Conservation (phyloP, 2,797 vertebrate genomes). For the Halcyon badia region DNA sequence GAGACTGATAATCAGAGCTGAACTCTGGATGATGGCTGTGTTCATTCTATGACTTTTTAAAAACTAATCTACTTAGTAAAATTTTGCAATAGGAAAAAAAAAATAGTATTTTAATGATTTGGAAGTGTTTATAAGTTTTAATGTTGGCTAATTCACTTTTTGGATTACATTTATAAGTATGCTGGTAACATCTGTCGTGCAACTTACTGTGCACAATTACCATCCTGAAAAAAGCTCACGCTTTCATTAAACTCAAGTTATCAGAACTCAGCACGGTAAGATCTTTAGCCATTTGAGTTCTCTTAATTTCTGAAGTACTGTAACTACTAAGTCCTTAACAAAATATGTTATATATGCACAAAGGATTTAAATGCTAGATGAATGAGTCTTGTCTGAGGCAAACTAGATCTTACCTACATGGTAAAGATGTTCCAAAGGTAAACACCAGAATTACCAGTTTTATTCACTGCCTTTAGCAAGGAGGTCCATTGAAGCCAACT, state of each 20-base stretch:
- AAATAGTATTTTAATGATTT: neutral
- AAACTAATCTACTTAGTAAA: neutral
- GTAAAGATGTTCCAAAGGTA: neutral
- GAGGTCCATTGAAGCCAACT: neutral
- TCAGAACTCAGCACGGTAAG: neutral
- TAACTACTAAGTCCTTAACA: neutral
- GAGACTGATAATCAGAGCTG: neutral
- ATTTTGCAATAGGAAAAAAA: conserved; percentile 5
- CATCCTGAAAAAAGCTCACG: neutral
- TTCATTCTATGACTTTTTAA: neutral
- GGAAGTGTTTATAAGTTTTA: neutral
- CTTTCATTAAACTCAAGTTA: neutral
- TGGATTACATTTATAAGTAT: neutral
- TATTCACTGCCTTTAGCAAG: neutral
- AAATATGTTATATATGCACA: neutral
- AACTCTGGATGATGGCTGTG: neutral
- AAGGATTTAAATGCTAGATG: neutral
- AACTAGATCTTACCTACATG: neutral
- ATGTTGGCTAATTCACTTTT: neutral
- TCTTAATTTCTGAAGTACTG: neutral
- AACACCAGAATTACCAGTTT: neutral
- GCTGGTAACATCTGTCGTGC: neutral
- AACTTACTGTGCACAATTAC: neutral
- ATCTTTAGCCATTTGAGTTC: neutral
- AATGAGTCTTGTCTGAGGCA: neutral